Evolutionary conservation across 2,888 invertebrate genomes (phyloP).

Genomic region (Kuschelorhynchus macadamiae): DNA sequence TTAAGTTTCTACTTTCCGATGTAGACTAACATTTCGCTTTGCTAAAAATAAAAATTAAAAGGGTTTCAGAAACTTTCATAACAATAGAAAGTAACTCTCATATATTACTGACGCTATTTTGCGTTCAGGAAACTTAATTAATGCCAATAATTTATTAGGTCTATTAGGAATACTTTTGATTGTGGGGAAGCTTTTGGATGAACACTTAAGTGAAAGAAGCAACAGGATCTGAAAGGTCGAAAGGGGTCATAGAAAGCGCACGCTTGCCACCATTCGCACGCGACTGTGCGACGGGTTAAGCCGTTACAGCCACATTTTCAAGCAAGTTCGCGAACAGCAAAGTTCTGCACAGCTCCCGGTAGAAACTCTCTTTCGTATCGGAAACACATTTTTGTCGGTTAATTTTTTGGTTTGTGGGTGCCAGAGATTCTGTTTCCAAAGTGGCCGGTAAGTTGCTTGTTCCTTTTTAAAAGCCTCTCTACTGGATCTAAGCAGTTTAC

Average conservation of each 20-base stretch:
- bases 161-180: conserved; percentile 44
- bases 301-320: conserved; percentile 65
- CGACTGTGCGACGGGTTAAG: conserved; percentile 66
- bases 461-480: conserved; percentile 18
- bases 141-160: conserved; percentile 29
- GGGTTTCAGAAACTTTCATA: no score
- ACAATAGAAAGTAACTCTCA: no score
- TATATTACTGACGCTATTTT: no score
- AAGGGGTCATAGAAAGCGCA: conserved; percentile 71
- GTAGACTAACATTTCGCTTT: no score
- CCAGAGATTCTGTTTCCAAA: conserved; percentile 28
- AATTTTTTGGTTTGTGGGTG: conserved; percentile 43
- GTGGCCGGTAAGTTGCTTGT: conserved; percentile 42
- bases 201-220: conserved; percentile 68
- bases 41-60: no score
- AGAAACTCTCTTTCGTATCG: conserved; percentile 38
- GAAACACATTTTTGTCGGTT: conserved; percentile 41
- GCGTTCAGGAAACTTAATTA: conserved; percentile 5
- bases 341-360: conserved; percentile 54
- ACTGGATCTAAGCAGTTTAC: conserved; percentile 32
- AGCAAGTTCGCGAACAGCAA: conserved; percentile 60
- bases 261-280: conserved; percentile 67
- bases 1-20: no score
- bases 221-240: conserved; percentile 67
- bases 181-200: conserved; percentile 62